Conservation (phyloP, 2,113 vertebrate species). For the Heterotis niloticus region DNA sequence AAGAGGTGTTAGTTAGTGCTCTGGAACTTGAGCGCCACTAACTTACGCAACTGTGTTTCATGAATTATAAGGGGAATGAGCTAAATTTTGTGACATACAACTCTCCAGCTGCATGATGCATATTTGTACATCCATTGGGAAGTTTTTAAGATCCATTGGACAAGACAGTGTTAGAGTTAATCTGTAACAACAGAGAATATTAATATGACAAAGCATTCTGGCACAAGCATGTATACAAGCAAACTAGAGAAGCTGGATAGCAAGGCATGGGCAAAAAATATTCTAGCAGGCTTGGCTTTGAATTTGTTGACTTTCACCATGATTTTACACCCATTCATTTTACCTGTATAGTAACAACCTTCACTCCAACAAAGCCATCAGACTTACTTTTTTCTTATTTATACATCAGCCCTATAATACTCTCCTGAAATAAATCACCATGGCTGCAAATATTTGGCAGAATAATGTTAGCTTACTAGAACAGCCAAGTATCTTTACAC, state of each 20-base stretch:
- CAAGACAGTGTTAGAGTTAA: constrained; percentile 76
- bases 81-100: constrained; percentile 60
- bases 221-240: not conserved
- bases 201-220: not conserved
- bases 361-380: too few species aligned
- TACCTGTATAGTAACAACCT: too few species aligned
- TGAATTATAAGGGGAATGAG: not conserved
- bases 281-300: not conserved
- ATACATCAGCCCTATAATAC: too few species aligned
- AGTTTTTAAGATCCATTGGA: constrained; percentile 81
- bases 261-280: not conserved
- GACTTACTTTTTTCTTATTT: too few species aligned
- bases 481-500: too few species aligned
- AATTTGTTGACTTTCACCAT: too few species aligned
- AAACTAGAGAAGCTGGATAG: not conserved
- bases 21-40: not conserved
- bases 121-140: constrained; percentile 79
- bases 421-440: too few species aligned
- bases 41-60: not conserved
- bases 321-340: too few species aligned
- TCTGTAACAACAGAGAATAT: constrained; percentile 59
- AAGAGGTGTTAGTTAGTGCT: constrained; percentile 18
- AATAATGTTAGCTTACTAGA: too few species aligned
- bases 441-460: too few species aligned
- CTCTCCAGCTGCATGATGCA: constrained; percentile 82